Evolutionary conservation across 2,113 vertebrate genomes (phyloP).

Genomic region (Menura novaehollandiae): DNA sequence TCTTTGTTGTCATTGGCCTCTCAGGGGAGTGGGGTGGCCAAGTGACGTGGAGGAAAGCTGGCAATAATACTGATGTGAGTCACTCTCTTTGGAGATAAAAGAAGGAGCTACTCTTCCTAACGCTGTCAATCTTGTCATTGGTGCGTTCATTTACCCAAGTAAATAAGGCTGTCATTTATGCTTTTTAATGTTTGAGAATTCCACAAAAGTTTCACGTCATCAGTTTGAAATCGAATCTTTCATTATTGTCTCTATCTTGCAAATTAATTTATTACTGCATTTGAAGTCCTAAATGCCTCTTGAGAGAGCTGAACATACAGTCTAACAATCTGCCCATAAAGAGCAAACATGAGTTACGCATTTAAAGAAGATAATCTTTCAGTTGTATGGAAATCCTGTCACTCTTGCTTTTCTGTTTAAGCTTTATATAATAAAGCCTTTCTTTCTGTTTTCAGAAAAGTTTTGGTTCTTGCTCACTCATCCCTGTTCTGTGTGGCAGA

Average conservation of each 20-base stretch:
- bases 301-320: constrained; percentile 34
- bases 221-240: neutral
- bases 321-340: constrained; percentile 54
- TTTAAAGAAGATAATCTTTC: constrained; percentile 65
- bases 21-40: neutral
- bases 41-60: neutral
- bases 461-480: neutral
- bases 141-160: neutral
- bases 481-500: neutral
- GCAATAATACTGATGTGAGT: neutral
- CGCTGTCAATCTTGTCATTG: neutral
- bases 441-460: neutral
- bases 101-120: neutral
- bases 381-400: constrained; percentile 45
- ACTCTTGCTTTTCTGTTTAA: constrained; percentile 63
- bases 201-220: neutral
- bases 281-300: constrained; percentile 45
- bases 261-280: constrained; percentile 61
- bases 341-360: constrained; percentile 57
- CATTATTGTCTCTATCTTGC: constrained; percentile 32
- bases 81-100: neutral
- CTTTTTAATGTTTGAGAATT: constrained; percentile 13
- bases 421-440: constrained; percentile 6
- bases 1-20: neutral
- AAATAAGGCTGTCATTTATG: constrained; percentile 19